Evolutionary conservation across 2,113 vertebrate genomes (phyloP), one percentile per base, ranked within the genome.

Genomic region (Chunga burmeisteri): DNA sequence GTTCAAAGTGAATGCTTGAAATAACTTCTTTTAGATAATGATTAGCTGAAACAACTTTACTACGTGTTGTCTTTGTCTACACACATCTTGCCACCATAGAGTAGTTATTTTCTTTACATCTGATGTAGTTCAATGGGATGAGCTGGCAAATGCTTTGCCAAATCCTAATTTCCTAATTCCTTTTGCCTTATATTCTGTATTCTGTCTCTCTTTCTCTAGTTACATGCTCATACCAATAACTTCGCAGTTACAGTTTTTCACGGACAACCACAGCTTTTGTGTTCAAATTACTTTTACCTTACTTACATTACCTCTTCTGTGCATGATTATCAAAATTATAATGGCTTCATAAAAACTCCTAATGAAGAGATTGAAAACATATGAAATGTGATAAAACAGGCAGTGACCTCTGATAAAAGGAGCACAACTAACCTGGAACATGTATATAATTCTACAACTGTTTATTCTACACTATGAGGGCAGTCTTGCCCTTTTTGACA

Each of bases 161-260:
- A 40, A 68, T 59, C 26, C 65, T 61, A 26, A 59, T 79, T 89
- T 92, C 18, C 27, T 61, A 36, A 49, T 70, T 42, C 32, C n/a
- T 59, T 27, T 87, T 59, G 29, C 52, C 27, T 79, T n/a, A 3
- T 44, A 30, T 71, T 83, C 32, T 10, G 2, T 36, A 23, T 59
- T 84, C 13, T 86, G 22, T 70, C 40, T 77, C 36, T 91, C 34
- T 71, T 67, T 71, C 36, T 66, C 21, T 56, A 63, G 23, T 40
- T 82, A n/a, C 7, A 23, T 49, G 16, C n/a, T 78, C 47, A 73
- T 23, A 29, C 5, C 14, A 56, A 6, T 65, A 49, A 78, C 34
- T 53, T 96, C 83, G 68, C 79, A 96, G 92, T 93, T 96, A 78
- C 9, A 17, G 3, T 49, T 91, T 93, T 97, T 96, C 80, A 72